phyloP scores from a whole-genome alignment of 2,113 vertebrate genomes.

The Dermatemys mawii region DNA sequence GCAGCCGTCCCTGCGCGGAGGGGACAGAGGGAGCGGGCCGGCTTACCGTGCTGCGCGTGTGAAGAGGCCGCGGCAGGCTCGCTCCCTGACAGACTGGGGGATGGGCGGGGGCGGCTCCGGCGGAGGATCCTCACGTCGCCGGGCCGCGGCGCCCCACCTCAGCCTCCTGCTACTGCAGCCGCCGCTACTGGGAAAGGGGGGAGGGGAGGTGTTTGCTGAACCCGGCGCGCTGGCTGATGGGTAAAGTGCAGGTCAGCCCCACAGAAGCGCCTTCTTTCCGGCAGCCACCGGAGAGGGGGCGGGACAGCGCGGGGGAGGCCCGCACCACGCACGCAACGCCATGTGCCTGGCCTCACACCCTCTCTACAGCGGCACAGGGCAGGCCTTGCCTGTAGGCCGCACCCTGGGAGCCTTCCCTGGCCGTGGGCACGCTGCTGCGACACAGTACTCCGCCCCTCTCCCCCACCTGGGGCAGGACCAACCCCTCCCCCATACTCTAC shows the following conservation, averaged over 20 bases:
- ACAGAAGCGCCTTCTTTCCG: not conserved
- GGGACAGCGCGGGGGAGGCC: not conserved
- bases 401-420: rapidly evolving
- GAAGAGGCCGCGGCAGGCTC: not conserved
- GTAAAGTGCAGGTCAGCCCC: slow-evolving; percentile 25
- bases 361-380: not conserved
- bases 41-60: slow-evolving; percentile 35
- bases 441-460: not conserved
- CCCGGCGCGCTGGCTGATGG: slow-evolving; percentile 50
- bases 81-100: not conserved
- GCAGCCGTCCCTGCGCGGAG: not conserved
- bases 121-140: slow-evolving; percentile 40
- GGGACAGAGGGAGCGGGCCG: too few species aligned
- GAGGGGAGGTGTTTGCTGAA: not conserved
- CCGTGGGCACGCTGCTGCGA: not conserved
- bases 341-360: slow-evolving; percentile 53
- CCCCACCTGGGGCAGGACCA: not conserved
- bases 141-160: slow-evolving; percentile 40
- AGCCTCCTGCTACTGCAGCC: not conserved
- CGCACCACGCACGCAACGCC: not conserved
- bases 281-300: not conserved
- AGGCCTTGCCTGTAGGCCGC: not conserved
- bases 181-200: not conserved
- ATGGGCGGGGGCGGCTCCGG: not conserved
- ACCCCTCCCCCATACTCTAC: not conserved